These are phyloP conservation scores for Aphaenogaster ashmeadi DNA, from an alignment of 1,140 invertebrate species.

Conservation along the genomic window DNA sequence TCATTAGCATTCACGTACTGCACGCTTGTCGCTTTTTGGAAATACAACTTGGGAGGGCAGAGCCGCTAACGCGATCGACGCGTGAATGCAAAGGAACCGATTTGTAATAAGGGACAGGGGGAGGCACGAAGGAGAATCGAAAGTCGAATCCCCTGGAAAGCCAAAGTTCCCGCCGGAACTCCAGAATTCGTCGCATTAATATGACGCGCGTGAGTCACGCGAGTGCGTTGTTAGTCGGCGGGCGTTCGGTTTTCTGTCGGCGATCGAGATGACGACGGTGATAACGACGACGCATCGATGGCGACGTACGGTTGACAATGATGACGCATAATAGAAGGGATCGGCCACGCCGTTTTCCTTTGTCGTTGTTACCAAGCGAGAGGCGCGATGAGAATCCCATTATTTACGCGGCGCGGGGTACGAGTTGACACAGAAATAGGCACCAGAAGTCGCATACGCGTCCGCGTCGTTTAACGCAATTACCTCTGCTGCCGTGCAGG, in stretches of 20 bases:
- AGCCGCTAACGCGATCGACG: conserved; percentile 58
- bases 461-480: conserved; percentile 79
- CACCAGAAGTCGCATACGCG: conserved; percentile 75
- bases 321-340: conserved; percentile 71
- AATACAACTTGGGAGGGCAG: conserved; percentile 70
- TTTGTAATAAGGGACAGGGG: conserved; percentile 28
- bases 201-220: conserved; percentile 69
- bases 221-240: conserved; percentile 60
- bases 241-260: conserved; percentile 67
- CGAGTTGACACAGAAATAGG: conserved; percentile 70
- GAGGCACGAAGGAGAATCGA: conserved; percentile 61
- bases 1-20: conserved; percentile 65
- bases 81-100: conserved; percentile 54
- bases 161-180: conserved; percentile 35
- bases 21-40: conserved; percentile 62
- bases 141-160: conserved; percentile 9
- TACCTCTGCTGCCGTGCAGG: conserved; percentile 75
- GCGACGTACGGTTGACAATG: conserved; percentile 46
- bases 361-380: conserved; percentile 40
- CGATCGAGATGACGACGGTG: conserved; percentile 69
- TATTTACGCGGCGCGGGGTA: conserved; percentile 65
- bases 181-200: conserved; percentile 62
- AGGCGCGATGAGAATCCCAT: conserved; percentile 72
- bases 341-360: conserved; percentile 38
- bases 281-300: conserved; percentile 60